phyloP scores from a whole-genome alignment of 2,113 vertebrate species.

The Labrus mixtus region DNA sequence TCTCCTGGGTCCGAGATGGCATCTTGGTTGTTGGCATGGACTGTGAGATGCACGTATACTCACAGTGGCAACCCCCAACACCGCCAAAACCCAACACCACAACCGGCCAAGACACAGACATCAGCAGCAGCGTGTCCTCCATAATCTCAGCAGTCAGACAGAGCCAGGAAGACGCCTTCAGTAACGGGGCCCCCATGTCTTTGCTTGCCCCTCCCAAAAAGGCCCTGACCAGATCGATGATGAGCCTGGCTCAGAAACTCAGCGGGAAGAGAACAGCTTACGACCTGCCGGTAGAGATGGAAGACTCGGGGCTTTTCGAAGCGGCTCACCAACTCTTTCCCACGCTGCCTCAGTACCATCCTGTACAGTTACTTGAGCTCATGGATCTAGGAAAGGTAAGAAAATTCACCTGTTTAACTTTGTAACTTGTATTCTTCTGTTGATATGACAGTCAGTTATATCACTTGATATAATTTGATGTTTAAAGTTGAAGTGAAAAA shows the following conservation, averaged over 20 bases:
- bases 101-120: slow-evolving; percentile 70
- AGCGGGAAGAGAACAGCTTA: slow-evolving; percentile 91
- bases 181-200: slow-evolving; percentile 60
- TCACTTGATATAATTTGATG: too few species aligned
- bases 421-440: too few species aligned
- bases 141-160: slow-evolving; percentile 88
- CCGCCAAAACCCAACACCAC: slow-evolving; percentile 76
- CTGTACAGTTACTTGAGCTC: slow-evolving; percentile 94
- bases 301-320: slow-evolving; percentile 97
- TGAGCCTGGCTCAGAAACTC: slow-evolving; percentile 96
- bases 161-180: slow-evolving; percentile 84
- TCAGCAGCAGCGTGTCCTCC: slow-evolving; percentile 88
- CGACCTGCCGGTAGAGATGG: slow-evolving; percentile 90
- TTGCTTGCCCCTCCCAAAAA: slow-evolving; percentile 86
- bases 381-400: slow-evolving; percentile 97
- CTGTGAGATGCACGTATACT: slow-evolving; percentile 99
- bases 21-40: slow-evolving; percentile 98
- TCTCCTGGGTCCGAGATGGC: slow-evolving; percentile 98
- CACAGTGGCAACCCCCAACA: slow-evolving; percentile 93
- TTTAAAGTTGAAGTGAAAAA: too few species aligned
- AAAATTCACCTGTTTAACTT: neutral
- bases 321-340: slow-evolving; percentile 94
- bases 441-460: too few species aligned
- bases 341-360: slow-evolving; percentile 97
- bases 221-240: slow-evolving; percentile 92